Conservation (phyloP, 2,797 vertebrate genomes). For the Helicolenus hilgendorfi region DNA sequence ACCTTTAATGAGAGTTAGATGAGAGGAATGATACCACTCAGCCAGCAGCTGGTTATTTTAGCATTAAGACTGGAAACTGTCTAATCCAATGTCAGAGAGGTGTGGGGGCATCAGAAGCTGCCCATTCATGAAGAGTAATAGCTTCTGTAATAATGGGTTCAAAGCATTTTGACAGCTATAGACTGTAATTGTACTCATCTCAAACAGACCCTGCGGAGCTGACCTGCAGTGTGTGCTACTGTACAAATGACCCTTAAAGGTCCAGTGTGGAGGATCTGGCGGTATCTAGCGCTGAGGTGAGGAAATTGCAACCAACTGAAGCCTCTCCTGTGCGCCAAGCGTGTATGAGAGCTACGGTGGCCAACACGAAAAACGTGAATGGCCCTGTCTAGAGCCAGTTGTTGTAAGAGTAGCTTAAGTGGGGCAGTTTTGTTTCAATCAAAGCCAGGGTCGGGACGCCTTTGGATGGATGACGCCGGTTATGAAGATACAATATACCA, state of each 20-base stretch:
- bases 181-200: constrained; percentile 48
- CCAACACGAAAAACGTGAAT: no score
- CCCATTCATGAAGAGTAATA: constrained; percentile 45
- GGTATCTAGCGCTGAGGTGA: no score
- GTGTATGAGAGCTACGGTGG: no score
- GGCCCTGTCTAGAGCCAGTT: no score
- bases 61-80: no score
- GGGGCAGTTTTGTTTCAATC: constrained; percentile 2
- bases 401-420: background rate
- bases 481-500: background rate
- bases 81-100: no score
- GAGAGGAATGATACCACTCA: background rate
- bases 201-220: constrained; percentile 35
- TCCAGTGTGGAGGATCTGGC: no score
- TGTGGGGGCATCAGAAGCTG: no score
- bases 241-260: constrained; percentile 6
- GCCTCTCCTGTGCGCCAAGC: no score
- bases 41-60: no score
- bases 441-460: background rate
- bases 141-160: constrained; percentile 49
- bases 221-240: constrained; percentile 5
- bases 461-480: background rate
- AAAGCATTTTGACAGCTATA: constrained; percentile 43
- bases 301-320: no score
- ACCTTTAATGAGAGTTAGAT: background rate